Conservation (phyloP, 2,797 vertebrate species). For the Okamejei kenojei region DNA sequence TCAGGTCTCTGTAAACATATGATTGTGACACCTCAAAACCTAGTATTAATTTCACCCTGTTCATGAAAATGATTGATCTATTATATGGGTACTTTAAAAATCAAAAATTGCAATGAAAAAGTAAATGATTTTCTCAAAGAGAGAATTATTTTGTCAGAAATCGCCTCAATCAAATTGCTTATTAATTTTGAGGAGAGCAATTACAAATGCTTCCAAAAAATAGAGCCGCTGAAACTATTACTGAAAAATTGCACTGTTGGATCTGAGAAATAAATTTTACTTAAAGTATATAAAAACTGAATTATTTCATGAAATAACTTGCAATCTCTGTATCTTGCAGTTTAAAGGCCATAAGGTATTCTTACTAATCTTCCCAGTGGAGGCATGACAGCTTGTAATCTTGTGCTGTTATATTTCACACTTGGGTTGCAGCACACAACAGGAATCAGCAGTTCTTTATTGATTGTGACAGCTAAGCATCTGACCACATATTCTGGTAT, state of each 20-base stretch:
- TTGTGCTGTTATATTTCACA: constrained; percentile 22
- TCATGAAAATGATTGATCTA: background rate
- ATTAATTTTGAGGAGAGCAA: background rate
- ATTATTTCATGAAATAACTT: background rate
- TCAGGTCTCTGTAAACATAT: background rate
- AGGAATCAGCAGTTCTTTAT: constrained; percentile 13
- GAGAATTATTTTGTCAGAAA: background rate
- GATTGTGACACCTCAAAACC: background rate
- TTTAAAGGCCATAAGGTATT: background rate
- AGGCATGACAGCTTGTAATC: constrained; percentile 7
- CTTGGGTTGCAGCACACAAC: constrained; percentile 22
- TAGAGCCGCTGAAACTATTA: background rate
- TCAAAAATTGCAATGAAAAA: background rate
- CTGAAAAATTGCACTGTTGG: background rate
- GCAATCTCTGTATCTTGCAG: background rate
- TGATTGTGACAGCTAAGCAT: constrained; percentile 28
- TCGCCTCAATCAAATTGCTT: background rate
- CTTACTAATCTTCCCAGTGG: background rate
- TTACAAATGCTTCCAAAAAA: no score
- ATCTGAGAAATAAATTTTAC: background rate
- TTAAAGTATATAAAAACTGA: background rate
- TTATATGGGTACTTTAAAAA: background rate
- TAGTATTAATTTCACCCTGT: background rate
- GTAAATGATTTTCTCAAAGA: background rate
- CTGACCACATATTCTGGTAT: background rate